Conservation (phyloP, 2,888 invertebrate genomes). For the Siphlonurus alternatus region DNA sequence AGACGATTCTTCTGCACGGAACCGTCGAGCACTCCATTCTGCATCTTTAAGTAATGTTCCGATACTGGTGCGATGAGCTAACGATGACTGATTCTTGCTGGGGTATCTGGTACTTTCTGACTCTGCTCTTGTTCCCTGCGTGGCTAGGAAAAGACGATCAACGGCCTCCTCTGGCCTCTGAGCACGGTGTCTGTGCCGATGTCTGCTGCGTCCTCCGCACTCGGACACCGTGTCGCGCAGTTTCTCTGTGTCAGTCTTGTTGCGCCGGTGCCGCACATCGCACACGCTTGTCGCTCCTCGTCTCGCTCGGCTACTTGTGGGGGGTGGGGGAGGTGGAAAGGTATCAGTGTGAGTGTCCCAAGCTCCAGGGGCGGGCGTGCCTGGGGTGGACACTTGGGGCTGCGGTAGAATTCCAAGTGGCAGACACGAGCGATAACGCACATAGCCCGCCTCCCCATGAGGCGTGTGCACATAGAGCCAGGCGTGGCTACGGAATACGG, state of each 20-base stretch:
- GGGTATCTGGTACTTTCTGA: not conserved
- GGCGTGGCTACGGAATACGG: slow-evolving; percentile 67
- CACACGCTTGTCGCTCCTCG: not conserved
- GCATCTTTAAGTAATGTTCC: not conserved
- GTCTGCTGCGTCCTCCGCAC: slow-evolving; percentile 28
- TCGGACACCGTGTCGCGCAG: slow-evolving; percentile 46
- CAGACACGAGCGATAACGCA: slow-evolving; percentile 56
- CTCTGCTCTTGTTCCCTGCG: not conserved
- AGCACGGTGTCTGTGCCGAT: slow-evolving; percentile 19
- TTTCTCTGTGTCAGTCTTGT: slow-evolving; percentile 66
- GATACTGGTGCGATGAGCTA: not conserved
- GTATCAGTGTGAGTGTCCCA: slow-evolving; percentile 71
- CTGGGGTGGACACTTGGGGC: slow-evolving; percentile 16
- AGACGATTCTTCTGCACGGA: not conserved
- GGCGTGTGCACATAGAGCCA: slow-evolving; percentile 78
- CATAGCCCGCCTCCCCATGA: slow-evolving; percentile 69
- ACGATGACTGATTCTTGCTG: not conserved
- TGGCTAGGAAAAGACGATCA: slow-evolving; percentile 47
- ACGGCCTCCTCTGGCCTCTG: slow-evolving; percentile 28
- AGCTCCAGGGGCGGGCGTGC: slow-evolving; percentile 42
- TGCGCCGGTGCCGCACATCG: slow-evolving; percentile 20
- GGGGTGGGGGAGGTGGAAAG: slow-evolving; percentile 45
- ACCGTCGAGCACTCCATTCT: not conserved
- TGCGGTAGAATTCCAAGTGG: slow-evolving; percentile 58
- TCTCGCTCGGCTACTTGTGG: slow-evolving; percentile 5